phyloP scores from a whole-genome alignment of 2,888 invertebrate genomes.

The Hyppa rectilinea region DNA sequence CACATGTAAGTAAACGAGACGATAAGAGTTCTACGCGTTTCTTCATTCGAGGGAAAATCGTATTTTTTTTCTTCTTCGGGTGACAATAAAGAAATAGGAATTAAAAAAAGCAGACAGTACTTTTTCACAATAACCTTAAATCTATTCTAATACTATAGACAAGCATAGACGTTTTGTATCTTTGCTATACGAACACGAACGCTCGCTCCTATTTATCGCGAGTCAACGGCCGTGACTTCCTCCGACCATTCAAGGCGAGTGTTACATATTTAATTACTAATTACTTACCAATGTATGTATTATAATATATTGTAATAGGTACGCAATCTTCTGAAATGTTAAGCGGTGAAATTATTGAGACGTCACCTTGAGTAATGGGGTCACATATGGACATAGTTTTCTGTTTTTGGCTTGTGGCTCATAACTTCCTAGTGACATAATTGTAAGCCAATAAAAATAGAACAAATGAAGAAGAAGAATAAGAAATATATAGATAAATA shows the following conservation, averaged over 20 bases:
- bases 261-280: conserved; percentile 58
- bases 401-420: neutral
- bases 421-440: neutral
- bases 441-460: neutral
- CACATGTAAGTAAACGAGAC: neutral
- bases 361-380: conserved; percentile 20
- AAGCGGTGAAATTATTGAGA: neutral
- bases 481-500: neutral
- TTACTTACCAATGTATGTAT: conserved; percentile 39
- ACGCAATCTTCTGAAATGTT: conserved; percentile 24
- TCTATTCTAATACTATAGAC: neutral
- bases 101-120: too few species aligned
- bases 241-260: conserved; percentile 68
- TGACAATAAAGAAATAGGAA: too few species aligned
- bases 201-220: conserved; percentile 66
- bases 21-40: neutral
- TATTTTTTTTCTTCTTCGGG: neutral
- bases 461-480: neutral
- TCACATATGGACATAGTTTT: neutral
- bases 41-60: neutral
- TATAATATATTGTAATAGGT: conserved; percentile 18
- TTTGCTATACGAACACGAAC: conserved; percentile 11
- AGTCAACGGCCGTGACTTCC: conserved; percentile 78
- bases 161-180: conserved; percentile 19
- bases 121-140: neutral